Evolutionary conservation across 2,888 invertebrate genomes (phyloP).

Genomic region (Mechanitis messenoides): DNA sequence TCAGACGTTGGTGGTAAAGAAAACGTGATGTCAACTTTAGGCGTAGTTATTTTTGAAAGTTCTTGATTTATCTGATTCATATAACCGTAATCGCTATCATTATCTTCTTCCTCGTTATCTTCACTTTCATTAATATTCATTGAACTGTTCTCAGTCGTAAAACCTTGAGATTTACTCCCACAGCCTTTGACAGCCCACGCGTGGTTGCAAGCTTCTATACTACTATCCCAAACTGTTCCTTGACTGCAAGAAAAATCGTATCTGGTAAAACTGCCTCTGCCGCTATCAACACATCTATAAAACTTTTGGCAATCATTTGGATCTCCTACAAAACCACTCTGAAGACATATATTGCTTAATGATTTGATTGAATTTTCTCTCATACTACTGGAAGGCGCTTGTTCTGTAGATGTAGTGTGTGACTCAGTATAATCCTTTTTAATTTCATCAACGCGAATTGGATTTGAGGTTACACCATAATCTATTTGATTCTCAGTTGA

Average conservation of each 20-base stretch:
- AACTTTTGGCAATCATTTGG: conserved; percentile 79
- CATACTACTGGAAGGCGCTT: conserved; percentile 35
- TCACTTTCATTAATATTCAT: background rate
- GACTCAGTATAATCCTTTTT: background rate
- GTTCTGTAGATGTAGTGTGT: background rate
- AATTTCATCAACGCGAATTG: background rate
- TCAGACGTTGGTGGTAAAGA: conserved; percentile 23
- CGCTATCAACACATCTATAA: conserved; percentile 79
- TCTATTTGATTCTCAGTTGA: background rate
- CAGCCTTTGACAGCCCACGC: conserved; percentile 66
- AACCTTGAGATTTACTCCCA: conserved; percentile 27
- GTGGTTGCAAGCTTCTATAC: conserved; percentile 76
- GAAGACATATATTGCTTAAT: conserved; percentile 35
- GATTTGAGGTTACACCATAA: background rate
- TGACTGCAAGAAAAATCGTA: conserved; percentile 76
- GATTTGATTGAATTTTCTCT: conserved; percentile 2
- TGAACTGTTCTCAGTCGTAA: conserved; percentile 5
- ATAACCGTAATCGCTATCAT: conserved; percentile 23
- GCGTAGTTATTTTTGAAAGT: conserved; percentile 14
- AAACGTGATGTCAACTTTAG: conserved; percentile 16
- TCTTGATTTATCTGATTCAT: conserved; percentile 27
- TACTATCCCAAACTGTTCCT: conserved; percentile 78
- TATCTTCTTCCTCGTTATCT: conserved; percentile 22
- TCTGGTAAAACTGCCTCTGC: conserved; percentile 57
- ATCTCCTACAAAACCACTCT: conserved; percentile 78